These are phyloP conservation scores for Himalopsyche phryganea DNA, from an alignment of 1,140 invertebrate genomes.

Conservation along the genomic window DNA sequence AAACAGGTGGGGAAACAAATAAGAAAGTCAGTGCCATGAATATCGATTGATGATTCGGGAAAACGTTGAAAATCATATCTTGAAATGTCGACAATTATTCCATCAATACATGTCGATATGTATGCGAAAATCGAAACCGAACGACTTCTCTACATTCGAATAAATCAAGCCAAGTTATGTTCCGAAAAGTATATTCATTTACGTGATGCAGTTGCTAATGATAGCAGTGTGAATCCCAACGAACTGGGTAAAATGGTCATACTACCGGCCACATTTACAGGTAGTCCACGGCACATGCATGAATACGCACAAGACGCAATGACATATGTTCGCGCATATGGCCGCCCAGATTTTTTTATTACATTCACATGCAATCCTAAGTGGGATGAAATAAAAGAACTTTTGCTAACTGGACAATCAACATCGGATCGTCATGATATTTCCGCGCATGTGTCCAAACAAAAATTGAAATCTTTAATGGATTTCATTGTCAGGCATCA, in stretches of 20 bases:
- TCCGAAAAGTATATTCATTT: conserved; percentile 37
- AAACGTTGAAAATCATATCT: conserved; percentile 39
- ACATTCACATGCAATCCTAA: conserved; percentile 48
- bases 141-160: conserved; percentile 42
- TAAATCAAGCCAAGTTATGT: conserved; percentile 41
- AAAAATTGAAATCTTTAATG: conserved; percentile 41
- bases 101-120: conserved; percentile 49
- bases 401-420: conserved; percentile 37
- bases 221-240: conserved; percentile 8
- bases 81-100: conserved; percentile 38
- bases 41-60: too few species aligned
- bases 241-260: conserved; percentile 36
- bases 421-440: conserved; percentile 37
- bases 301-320: conserved; percentile 47
- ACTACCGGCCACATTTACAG: conserved; percentile 47
- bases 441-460: conserved; percentile 39
- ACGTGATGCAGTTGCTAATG: conserved; percentile 36
- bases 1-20: too few species aligned
- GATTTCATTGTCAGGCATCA: conserved; percentile 37
- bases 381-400: conserved; percentile 41
- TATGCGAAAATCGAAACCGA: conserved; percentile 51
- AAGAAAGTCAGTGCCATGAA: conserved; percentile 5
- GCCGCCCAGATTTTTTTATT: conserved; percentile 39
- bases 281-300: conserved; percentile 45
- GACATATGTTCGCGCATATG: conserved; percentile 45